Percentiles rank a stretch among this genome's conserved stretches.
phyloP scores from a whole-genome alignment of 2,113 vertebrate species.

The Coregonus clupeaformis region DNA sequence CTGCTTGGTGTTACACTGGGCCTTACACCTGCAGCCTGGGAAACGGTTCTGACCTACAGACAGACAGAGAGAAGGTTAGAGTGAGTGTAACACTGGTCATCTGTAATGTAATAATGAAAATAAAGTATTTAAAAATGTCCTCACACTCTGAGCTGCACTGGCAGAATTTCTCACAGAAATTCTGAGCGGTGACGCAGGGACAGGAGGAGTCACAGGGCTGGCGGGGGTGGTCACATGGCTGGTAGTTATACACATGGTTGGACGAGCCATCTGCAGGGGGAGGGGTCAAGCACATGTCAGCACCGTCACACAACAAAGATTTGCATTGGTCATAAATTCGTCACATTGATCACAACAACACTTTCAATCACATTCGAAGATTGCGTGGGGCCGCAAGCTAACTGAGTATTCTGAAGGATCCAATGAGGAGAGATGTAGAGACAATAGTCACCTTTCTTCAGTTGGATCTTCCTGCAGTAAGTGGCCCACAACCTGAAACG shows the following conservation, averaged over 20 bases:
- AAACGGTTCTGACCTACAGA: constrained; percentile 93
- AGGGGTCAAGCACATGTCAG: neutral
- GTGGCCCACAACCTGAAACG: constrained; percentile 92
- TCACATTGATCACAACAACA: too few relatives aligned
- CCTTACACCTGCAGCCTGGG: constrained; percentile 96
- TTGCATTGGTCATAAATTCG: too few relatives aligned
- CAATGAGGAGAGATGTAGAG: neutral
- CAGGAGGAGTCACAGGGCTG: constrained; percentile 98
- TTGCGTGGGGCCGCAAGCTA: too few relatives aligned
- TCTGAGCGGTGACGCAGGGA: constrained; percentile 97
- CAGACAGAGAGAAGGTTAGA: neutral
- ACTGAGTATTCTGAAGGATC: too few relatives aligned
- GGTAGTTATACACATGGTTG: constrained; percentile 99
- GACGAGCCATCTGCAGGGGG: constrained; percentile 88
- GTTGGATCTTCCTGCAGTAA: constrained; percentile 98
- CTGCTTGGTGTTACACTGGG: constrained; percentile 99
- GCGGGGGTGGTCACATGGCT: constrained; percentile 96
- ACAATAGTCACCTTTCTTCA: constrained; percentile 91
- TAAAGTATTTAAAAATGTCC: constrained; percentile 45
- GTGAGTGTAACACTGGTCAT: too few relatives aligned
- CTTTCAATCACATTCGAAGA: too few relatives aligned
- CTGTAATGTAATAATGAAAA: too few relatives aligned
- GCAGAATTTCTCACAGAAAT: constrained; percentile 99
- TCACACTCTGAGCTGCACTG: constrained; percentile 99
- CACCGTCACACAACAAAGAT: neutral